Base-by-base conservation (phyloP, 2,888 invertebrate species). In the Ectemnius continuus region DNA sequence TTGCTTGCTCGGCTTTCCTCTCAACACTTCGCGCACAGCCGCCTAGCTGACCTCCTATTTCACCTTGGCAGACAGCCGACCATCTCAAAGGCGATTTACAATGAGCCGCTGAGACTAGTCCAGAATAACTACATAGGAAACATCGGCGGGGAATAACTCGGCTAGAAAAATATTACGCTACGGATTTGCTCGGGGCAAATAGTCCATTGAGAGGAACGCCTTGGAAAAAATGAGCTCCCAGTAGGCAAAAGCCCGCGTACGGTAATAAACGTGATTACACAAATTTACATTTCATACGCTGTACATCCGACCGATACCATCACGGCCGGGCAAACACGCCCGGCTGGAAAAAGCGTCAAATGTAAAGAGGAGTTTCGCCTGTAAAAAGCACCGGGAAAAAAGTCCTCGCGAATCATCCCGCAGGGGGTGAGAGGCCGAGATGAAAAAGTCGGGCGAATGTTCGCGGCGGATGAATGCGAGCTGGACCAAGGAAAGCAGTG, bases 31-130 rank as follows among this genome's bases (percentile, higher is more conserved):
- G 36, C 36, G 36, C 36, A 36, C 1, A 6, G 36, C 36, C 8
- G 36, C 36, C 36, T 6, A 0, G 36, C 65, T 68, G 73, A 70
- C 78, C 75, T 78, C 74, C 71, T 78, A 79, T 82, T 83, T 80
- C 74, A 75, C 72, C 36, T 56, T 61, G 13, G 5, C 66, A 46
- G 75, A 70, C 75, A 68, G 67, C 47, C 57, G 66, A 65, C 63
- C 59, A 61, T 66, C 73, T 57, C 72, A 60, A 57, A 57, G 20
- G 61, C 69, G 70, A 77, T 73, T 68, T 68, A 70, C 52, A 46
- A 52, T 45, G 28, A 28, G 20, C 8, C 45, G 45, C 4, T 6
- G 36, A 36, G 4, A 36, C 36, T 11, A 36, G 36, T 36, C 36
- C 36, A 2, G 36, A 36, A 36, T 36, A 36, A 36, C 36, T n/a